phyloP scores from a whole-genome alignment of 2,888 invertebrate genomes.

The Rhimphoctona megacephalus region DNA sequence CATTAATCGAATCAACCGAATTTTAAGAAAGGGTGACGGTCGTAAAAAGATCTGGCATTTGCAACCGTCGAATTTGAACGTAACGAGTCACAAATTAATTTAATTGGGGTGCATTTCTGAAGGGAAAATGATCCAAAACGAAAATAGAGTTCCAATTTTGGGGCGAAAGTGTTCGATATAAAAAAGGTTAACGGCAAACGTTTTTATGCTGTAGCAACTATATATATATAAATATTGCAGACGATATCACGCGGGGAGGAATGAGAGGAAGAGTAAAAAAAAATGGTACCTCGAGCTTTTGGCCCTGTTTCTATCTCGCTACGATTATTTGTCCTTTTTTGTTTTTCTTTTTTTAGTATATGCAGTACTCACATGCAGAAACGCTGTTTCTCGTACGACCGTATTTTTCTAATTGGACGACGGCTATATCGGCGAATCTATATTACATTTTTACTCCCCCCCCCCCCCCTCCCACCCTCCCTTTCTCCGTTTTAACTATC shows the following conservation, averaged over 20 bases:
- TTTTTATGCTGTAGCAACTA: background rate
- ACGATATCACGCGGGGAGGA: constrained; percentile 5
- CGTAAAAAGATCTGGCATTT: background rate
- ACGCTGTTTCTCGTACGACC: constrained; percentile 56
- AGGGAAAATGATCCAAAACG: background rate
- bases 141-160: constrained; percentile 18
- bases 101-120: background rate
- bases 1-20: background rate
- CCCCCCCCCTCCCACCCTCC: background rate
- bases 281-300: constrained; percentile 56
- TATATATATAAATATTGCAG: constrained; percentile 58
- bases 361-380: constrained; percentile 49
- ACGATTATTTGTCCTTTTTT: constrained; percentile 42
- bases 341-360: constrained; percentile 38
- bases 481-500: constrained; percentile 63
- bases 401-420: constrained; percentile 79
- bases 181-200: constrained; percentile 27
- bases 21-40: background rate
- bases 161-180: constrained; percentile 22
- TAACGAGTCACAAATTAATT: background rate
- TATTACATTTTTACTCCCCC: constrained; percentile 72
- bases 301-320: constrained; percentile 66
- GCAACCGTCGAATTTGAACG: no score
- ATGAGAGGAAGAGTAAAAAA: constrained; percentile 53
- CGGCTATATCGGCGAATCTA: constrained; percentile 77